Evolutionary conservation across 2,113 vertebrate genomes (phyloP), one percentile per base, ranked within the genome.

Genomic region (Gobio gobio): DNA sequence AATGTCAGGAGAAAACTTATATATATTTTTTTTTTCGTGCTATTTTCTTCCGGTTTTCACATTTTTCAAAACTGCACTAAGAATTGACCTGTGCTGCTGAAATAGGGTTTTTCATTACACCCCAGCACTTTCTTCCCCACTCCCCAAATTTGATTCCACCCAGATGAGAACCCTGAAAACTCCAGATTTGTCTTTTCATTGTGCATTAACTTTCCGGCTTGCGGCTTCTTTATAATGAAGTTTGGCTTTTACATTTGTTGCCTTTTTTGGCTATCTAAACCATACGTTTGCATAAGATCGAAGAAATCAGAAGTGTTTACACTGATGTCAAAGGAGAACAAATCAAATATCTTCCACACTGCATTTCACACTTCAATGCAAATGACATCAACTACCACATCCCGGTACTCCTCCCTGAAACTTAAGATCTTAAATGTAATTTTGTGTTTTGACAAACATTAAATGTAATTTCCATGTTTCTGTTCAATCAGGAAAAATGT

Each of bases 231-330:
- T 26, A 36, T 33, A 36, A 51, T 33, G 14, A 49, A 49, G 24
- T 24, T 81, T 68, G 79, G 13, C 7, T n/a, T 51, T 66, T 43
- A 36, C 68, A 20, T 51, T 33, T 68, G 24, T 68, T 64, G 40
- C 43, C 40, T 82, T 45, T 26, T 10, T 22, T 51, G n/a, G 2
- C 45, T 33, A 29, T 82, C 18, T 18, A 51, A 81, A n/a, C 24
- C n/a, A 51, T 66, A 70, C 8, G 18, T 82, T 82, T 54, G 14
- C 51, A 5, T 58, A 40, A 47, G 63, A 70, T 40, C 29, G 29
- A 18, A 56, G 64, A 70, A 82, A 70, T 82, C 80, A 82, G 51
- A 78, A 70, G 29, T 82, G 80, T 82, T 82, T 82, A 82, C 64
- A 56, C 45, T 10, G 43, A 80, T 26, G 58, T n/a, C n/a, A 47